Conservation (phyloP, 2,797 vertebrate genomes). For the Ciconia nigra region DNA sequence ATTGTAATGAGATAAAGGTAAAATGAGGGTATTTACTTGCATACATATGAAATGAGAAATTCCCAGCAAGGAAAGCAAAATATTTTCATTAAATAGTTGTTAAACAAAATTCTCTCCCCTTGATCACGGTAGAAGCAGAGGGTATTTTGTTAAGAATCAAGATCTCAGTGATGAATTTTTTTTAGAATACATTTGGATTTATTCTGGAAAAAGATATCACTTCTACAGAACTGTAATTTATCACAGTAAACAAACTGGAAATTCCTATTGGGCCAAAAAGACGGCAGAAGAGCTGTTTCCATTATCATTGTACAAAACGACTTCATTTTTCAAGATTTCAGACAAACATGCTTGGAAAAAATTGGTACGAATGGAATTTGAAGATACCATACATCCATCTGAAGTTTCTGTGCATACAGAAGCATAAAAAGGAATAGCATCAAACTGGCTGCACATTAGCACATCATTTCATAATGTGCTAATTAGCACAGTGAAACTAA, state of each 20-base stretch:
- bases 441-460: background rate
- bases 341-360: background rate
- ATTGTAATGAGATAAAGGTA: background rate
- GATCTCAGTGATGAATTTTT: background rate
- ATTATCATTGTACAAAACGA: background rate
- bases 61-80: background rate
- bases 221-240: background rate
- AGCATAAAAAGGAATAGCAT: background rate
- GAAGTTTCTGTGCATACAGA: background rate
- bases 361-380: background rate
- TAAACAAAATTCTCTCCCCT: background rate
- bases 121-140: background rate
- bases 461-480: background rate
- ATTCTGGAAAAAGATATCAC: background rate
- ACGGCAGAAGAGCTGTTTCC: background rate
- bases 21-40: background rate
- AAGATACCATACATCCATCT: background rate
- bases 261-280: background rate
- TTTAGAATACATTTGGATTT: background rate
- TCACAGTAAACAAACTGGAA: background rate
- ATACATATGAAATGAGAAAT: background rate
- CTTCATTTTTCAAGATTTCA: background rate
- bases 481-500: background rate
- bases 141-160: background rate
- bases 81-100: background rate